Evolutionary conservation across 2,888 invertebrate species (phyloP), one percentile per base, ranked within the genome.

Genomic region (Limulus polyphemus): DNA sequence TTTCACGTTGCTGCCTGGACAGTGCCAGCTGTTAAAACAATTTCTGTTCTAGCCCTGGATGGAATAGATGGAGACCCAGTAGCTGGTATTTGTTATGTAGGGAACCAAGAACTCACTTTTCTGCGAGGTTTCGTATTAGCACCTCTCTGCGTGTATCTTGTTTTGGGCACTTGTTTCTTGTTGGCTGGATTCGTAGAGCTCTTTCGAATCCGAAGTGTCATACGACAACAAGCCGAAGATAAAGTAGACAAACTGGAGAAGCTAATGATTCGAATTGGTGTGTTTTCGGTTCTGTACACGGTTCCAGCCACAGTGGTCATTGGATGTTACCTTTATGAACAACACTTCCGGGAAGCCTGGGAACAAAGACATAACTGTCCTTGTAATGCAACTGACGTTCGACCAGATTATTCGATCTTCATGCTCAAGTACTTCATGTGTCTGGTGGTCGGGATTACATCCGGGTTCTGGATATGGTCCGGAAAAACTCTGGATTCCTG

Each of bases 1-100:
- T 98, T 97, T 79, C 99, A 99, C 78, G 79, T 97, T 68, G 88
- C 91, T 0, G 97, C 98, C 11, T 99, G 98, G 98, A 79, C 94
- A 32, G 84, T 94, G 47, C 98, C 98, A 0, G 90, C 93, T 1
- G 83, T 90, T 1, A 91, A 95, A 78, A 90, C 91, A 16, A 87
- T 93, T n/a, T 87, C 87, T 55, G 91, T 93, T 49, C 79, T 97
- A 55, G 81, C 90, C 48, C 86, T 91, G 65, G 88, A 89, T 1
- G 92, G 91, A 0, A 91, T 98, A 0, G 97, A 98, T 77, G 98
- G 95, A 0, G 98, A 99, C 78, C 90, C 97, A 0, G 86, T 98
- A 7, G 85, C 92, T 16, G 98, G 98, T 52, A 88, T 98, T 62
- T 99, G 98, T 79, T 94, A 87, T 76, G 95, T 98, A 13, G 98